Conservation (phyloP, 2,888 invertebrate species). For the Ochropleura leucogaster region DNA sequence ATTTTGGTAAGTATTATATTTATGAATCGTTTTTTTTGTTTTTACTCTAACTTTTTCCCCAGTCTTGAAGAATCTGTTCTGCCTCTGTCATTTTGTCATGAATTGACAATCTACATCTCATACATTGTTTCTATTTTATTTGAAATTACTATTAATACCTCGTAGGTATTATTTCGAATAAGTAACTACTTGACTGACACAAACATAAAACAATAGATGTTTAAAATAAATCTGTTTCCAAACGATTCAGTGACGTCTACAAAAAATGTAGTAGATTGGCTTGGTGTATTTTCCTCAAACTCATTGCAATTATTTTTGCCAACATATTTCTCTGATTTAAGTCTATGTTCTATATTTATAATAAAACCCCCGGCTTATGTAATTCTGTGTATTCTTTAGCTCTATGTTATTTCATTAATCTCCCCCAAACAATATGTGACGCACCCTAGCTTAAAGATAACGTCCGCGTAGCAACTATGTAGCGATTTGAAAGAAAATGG, state of each 20-base stretch:
- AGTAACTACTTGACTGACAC: neutral
- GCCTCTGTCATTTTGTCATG: no score
- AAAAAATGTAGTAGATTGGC: neutral
- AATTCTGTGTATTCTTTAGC: slow-evolving; percentile 11
- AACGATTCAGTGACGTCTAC: neutral
- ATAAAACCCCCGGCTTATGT: slow-evolving; percentile 11
- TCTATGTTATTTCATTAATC: slow-evolving; percentile 35
- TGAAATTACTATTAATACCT: no score
- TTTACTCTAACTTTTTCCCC: no score
- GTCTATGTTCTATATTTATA: neutral
- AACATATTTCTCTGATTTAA: neutral
- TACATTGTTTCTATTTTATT: no score
- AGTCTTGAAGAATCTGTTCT: no score
- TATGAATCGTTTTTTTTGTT: no score
- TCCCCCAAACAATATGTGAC: slow-evolving; percentile 50
- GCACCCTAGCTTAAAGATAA: slow-evolving; percentile 39
- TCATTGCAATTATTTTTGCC: neutral
- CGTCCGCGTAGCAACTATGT: slow-evolving; percentile 27
- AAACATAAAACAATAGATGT: neutral
- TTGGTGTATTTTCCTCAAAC: neutral
- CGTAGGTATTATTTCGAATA: no score
- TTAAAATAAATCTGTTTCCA: neutral
- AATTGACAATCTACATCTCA: no score
- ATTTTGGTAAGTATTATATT: neutral
- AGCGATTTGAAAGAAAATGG: slow-evolving; percentile 23